Percentiles rank a stretch among this genome's conserved stretches.
Evolutionary conservation across 2,888 invertebrate species (phyloP).

Genomic region (Pocota personata): DNA sequence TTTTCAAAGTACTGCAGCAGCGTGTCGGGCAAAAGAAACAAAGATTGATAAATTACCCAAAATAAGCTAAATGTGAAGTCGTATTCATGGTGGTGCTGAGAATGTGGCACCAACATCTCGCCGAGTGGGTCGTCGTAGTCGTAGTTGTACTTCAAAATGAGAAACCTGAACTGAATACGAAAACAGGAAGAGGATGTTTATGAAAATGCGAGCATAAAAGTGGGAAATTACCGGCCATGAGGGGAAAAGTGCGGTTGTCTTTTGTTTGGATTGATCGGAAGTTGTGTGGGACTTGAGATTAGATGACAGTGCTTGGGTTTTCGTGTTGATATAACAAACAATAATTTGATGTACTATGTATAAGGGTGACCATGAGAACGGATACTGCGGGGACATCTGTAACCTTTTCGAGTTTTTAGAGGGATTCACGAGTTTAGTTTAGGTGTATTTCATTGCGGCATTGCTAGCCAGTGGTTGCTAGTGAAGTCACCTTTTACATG

Average conservation of each 20-base stretch:
- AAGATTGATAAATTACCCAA: slow-evolving; percentile 62
- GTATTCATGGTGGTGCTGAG: slow-evolving; percentile 35
- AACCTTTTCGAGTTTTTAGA: too few relatives aligned
- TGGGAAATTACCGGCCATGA: slow-evolving; percentile 7
- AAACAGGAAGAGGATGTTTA: slow-evolving; percentile 68
- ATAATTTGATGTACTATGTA: background rate
- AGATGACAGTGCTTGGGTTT: slow-evolving; percentile 29
- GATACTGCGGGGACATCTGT: too few relatives aligned
- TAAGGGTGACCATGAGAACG: background rate
- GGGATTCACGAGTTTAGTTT: too few relatives aligned
- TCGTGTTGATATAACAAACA: slow-evolving; percentile 12
- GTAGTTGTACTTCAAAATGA: slow-evolving; percentile 56
- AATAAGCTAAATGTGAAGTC: slow-evolving; percentile 48
- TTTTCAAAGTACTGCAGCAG: background rate
- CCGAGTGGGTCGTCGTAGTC: slow-evolving; percentile 14
- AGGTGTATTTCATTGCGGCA: too few relatives aligned
- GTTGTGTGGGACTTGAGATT: slow-evolving; percentile 40
- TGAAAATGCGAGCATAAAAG: slow-evolving; percentile 58
- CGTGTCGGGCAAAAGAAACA: slow-evolving; percentile 22
- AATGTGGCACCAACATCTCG: slow-evolving; percentile 38
- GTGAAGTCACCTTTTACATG: too few relatives aligned
- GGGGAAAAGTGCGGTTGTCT: slow-evolving; percentile 1
- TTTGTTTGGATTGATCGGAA: slow-evolving; percentile 48
- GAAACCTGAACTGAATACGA: slow-evolving; percentile 64
- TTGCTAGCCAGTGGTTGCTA: too few relatives aligned